Percentiles rank a stretch among this genome's conserved stretches.
Evolutionary conservation across 2,888 invertebrate genomes (phyloP).

Genomic region (Kuschelorhynchus macadamiae): DNA sequence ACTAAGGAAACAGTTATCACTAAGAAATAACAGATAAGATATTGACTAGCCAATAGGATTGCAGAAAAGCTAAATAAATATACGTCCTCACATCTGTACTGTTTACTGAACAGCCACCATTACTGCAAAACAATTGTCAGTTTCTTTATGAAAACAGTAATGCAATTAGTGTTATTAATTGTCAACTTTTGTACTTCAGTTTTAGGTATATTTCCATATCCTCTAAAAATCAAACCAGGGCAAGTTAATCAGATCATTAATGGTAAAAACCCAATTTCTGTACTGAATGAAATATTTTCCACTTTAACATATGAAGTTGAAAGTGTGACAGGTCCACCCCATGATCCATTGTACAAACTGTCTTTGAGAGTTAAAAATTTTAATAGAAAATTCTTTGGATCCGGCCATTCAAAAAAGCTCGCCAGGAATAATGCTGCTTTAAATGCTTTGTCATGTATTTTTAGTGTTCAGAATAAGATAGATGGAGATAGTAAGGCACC

Average conservation of each 20-base stretch:
- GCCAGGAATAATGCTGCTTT: slow-evolving; percentile 73
- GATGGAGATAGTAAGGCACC: slow-evolving; percentile 2
- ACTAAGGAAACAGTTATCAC: too few species aligned
- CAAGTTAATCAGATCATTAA: slow-evolving; percentile 33
- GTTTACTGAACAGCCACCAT: too few species aligned
- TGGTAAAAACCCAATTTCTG: slow-evolving; percentile 77
- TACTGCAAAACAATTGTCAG: too few species aligned
- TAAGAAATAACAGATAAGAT: too few species aligned
- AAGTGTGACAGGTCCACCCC: slow-evolving; percentile 87
- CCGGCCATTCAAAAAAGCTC: slow-evolving; percentile 73
- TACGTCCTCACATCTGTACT: too few species aligned
- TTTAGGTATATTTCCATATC: slow-evolving; percentile 35
- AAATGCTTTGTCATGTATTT: slow-evolving; percentile 73
- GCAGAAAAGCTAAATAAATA: too few species aligned
- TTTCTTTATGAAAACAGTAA: too few species aligned
- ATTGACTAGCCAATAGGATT: too few species aligned
- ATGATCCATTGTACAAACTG: slow-evolving; percentile 91
- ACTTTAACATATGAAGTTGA: slow-evolving; percentile 81
- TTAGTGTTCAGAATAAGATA: slow-evolving; percentile 62
- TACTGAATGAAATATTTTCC: slow-evolving; percentile 87
- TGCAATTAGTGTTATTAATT: too few species aligned
- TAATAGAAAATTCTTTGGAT: slow-evolving; percentile 69
- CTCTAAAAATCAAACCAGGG: slow-evolving; percentile 30
- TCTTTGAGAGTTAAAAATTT: slow-evolving; percentile 78
- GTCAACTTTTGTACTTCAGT: slow-evolving; percentile 30